These are phyloP conservation scores for Microcebus ravelobensis DNA, from an alignment of 2,113 vertebrate genomes.

Conservation along the genomic window DNA sequence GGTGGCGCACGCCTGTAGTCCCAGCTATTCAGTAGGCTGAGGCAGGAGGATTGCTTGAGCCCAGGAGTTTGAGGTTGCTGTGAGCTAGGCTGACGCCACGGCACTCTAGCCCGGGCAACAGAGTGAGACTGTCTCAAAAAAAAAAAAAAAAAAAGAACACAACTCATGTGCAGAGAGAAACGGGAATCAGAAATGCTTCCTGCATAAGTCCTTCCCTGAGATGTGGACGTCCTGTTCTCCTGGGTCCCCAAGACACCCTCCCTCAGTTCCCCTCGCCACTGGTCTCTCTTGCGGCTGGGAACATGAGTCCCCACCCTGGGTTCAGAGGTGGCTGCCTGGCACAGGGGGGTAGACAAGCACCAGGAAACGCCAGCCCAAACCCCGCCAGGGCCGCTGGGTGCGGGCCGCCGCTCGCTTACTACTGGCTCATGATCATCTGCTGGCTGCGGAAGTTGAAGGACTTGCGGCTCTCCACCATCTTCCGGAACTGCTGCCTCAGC, in stretches of 20 bases:
- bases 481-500: slow-evolving; percentile 78
- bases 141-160: no score
- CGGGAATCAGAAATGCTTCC: background rate
- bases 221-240: background rate
- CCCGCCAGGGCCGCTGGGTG: background rate
- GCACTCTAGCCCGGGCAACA: no score
- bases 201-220: background rate
- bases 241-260: background rate
- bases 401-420: slow-evolving; percentile 76
- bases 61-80: no score
- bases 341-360: background rate
- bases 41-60: no score
- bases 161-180: background rate
- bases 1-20: no score
- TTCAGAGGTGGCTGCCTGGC: background rate
- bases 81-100: no score
- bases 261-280: background rate
- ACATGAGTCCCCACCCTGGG: background rate
- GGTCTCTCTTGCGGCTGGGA: background rate
- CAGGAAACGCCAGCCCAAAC: background rate
- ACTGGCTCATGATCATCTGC: slow-evolving; percentile 65
- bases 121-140: no score
- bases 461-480: slow-evolving; percentile 67
- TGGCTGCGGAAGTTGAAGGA: slow-evolving; percentile 52
- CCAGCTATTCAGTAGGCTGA: no score